Conservation (phyloP, 2,113 vertebrate genomes). For the Irena cyanogastra region DNA sequence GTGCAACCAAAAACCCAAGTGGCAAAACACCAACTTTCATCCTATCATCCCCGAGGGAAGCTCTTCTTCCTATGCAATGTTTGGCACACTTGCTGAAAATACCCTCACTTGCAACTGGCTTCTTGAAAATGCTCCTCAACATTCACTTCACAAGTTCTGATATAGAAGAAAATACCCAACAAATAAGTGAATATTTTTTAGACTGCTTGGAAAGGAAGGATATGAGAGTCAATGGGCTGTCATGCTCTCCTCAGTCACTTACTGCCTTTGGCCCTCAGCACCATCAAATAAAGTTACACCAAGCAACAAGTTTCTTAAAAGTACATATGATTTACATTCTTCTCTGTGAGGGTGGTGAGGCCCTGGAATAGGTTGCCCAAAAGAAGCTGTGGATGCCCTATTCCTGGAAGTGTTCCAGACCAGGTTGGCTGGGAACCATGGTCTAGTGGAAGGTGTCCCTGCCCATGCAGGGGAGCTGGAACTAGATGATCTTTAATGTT, state of each 20-base stretch:
- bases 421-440: neutral
- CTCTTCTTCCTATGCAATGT: neutral
- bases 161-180: neutral
- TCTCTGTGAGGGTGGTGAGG: neutral
- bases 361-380: neutral
- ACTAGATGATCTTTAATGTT: neutral
- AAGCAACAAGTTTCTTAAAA: neutral
- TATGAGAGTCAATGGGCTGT: neutral
- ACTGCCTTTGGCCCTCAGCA: neutral
- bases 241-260: neutral
- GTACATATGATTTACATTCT: rapidly evolving
- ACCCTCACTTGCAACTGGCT: neutral
- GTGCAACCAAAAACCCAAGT: neutral
- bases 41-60: neutral
- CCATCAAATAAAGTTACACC: neutral
- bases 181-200: neutral
- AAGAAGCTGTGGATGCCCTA: neutral
- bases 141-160: neutral
- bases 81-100: neutral
- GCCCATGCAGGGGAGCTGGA: neutral
- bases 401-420: neutral
- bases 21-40: neutral
- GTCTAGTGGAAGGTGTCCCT: neutral
- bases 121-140: neutral
- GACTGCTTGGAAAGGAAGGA: neutral